Base-by-base conservation (phyloP, 2,888 invertebrate genomes). In the Pilophorus perplexus region DNA sequence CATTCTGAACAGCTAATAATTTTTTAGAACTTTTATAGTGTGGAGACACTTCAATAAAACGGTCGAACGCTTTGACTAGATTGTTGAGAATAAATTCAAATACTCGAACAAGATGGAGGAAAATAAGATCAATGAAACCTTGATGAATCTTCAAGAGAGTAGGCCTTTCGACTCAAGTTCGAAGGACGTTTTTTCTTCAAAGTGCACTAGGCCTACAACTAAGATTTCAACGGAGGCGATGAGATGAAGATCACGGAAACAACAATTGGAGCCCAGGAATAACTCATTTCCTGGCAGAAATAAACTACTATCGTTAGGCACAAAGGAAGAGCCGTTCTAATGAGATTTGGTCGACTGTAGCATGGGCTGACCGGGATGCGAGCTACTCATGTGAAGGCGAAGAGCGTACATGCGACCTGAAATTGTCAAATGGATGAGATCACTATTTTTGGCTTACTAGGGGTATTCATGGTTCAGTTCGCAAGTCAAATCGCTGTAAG, bases 281-380 rank as follows among this genome's bases (percentile, higher is more conserved):
- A n/a, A n/a, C n/a, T n/a, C n/a, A n/a, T n/a, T n/a, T 46, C 14
- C 46, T 22, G 44, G 22, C 23, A 46, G 23, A 23, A 23, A n/a
- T n/a, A n/a, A n/a, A n/a, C n/a, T n/a, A n/a, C n/a, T n/a, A n/a
- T n/a, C n/a, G n/a, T 52, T 25, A 62, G 62, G 62, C 62, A 62
- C 62, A 22, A 62, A 44, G 62, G 62, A 46, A 48, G 48, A 62
- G 62, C 62, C 62, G 22, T n/a, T 22, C 62, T 62, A 68, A 40
- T 68, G 69, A 18, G 69, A 67, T 67, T 69, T 69, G 25, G 69
- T 69, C 44, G 67, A 69, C 52, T 65, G 69, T 27, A 70, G 57
- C 16, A 66, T 60, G n/a, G 69, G 57, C 27, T 67, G 66, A 23
- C 66, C 66, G 10, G 70, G 70, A 60, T 70, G 70, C 20, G 70